Conservation (phyloP, 1,140 invertebrate species). For the Aphis gossypii region DNA sequence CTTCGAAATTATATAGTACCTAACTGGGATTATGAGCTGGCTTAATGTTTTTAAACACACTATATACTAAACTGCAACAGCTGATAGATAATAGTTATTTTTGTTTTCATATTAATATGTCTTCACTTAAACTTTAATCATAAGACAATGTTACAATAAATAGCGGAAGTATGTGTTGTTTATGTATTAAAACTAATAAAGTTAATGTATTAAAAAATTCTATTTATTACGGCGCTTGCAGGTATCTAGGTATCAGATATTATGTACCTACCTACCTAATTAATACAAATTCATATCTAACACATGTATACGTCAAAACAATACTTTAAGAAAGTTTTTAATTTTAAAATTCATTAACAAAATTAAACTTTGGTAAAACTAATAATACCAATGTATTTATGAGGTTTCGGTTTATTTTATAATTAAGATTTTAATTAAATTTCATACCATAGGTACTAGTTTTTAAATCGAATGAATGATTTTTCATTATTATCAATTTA, state of each 20-base stretch:
- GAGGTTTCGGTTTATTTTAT: not conserved
- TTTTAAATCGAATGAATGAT: not conserved
- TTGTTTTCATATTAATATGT: not conserved
- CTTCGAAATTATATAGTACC: not conserved
- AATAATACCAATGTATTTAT: constrained; percentile 16
- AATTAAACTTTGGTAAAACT: not conserved
- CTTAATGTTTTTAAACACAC: not conserved
- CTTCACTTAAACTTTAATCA: not conserved
- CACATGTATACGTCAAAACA: not conserved
- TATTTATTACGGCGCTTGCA: not conserved
- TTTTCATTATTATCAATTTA: not conserved
- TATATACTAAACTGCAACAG: too few species aligned
- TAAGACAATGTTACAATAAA: not conserved
- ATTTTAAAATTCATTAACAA: not conserved
- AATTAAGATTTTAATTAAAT: not conserved
- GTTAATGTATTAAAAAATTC: not conserved
- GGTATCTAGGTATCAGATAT: not conserved
- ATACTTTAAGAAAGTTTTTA: not conserved
- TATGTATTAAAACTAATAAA: not conserved
- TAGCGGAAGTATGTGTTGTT: not conserved
- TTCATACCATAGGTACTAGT: not conserved
- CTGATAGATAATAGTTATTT: not conserved
- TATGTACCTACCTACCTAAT: not conserved
- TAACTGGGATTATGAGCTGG: not conserved
- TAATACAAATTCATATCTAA: not conserved